Evolutionary conservation across 2,113 vertebrate species (phyloP).

Genomic region (Myrmecobius fasciatus): DNA sequence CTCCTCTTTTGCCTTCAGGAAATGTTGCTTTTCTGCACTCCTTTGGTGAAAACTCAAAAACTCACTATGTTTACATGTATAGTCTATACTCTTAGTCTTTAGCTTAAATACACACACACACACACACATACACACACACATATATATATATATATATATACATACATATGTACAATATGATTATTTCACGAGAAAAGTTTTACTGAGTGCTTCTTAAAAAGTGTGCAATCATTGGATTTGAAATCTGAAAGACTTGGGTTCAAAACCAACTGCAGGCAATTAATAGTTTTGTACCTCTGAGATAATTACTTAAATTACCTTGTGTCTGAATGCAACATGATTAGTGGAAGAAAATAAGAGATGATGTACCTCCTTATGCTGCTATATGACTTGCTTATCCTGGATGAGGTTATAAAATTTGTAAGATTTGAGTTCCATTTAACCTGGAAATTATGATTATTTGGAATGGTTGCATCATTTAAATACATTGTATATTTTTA

Average conservation of each 20-base stretch:
- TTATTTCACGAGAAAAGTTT: slow-evolving; percentile 53
- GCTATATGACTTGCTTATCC: not conserved
- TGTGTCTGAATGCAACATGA: not conserved
- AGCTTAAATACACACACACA: slow-evolving; percentile 50
- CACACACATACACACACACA: too few relatives aligned
- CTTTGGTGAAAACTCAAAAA: slow-evolving; percentile 67
- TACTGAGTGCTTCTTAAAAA: not conserved
- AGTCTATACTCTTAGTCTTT: slow-evolving; percentile 56
- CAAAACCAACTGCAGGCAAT: not conserved
- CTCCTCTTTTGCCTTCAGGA: slow-evolving; percentile 68
- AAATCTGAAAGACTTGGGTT: not conserved
- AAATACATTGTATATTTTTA: not conserved
- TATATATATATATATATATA: too few relatives aligned
- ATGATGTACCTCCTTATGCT: not conserved
- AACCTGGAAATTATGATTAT: not conserved
- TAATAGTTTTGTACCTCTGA: not conserved
- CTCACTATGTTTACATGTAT: slow-evolving; percentile 57
- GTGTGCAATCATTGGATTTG: not conserved
- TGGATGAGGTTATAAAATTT: not conserved
- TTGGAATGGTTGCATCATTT: not conserved
- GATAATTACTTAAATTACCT: not conserved
- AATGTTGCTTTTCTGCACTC: slow-evolving; percentile 32
- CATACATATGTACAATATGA: slow-evolving; percentile 57
- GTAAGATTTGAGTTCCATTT: not conserved
- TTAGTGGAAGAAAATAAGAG: not conserved